Evolutionary conservation across 2,113 vertebrate species (phyloP).

Genomic region (Galeopterus variegatus): DNA sequence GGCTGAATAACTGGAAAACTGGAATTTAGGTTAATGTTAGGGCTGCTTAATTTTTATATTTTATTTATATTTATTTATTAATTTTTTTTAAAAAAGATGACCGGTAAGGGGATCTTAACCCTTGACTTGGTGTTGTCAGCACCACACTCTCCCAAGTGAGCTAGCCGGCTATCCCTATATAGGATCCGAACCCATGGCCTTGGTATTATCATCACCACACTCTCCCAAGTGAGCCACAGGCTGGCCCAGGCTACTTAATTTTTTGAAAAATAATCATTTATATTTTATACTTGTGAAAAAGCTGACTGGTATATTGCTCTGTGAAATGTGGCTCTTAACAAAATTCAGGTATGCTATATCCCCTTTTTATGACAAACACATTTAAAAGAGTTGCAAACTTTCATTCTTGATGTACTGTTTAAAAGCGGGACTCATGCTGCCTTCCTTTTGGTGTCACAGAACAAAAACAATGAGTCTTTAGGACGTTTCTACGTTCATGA

Average conservation of each 20-base stretch:
- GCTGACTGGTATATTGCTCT: not conserved
- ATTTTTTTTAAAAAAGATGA: too few relatives aligned
- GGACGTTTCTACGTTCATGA: not conserved
- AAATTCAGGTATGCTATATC: not conserved
- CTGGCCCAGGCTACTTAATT: not conserved
- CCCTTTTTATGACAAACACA: not conserved
- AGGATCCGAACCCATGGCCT: too few relatives aligned
- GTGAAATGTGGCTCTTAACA: not conserved
- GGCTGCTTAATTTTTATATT: too few relatives aligned
- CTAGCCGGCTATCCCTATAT: too few relatives aligned
- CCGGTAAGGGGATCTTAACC: too few relatives aligned
- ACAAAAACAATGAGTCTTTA: not conserved
- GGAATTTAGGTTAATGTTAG: not conserved
- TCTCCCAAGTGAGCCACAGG: too few relatives aligned
- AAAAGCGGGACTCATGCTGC: not conserved
- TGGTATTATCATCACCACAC: too few relatives aligned
- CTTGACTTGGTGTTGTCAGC: too few relatives aligned
- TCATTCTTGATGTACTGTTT: not conserved
- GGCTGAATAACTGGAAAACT: not conserved
- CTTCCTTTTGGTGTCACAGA: not conserved
- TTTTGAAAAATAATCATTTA: constrained; percentile 54
- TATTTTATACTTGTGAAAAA: constrained; percentile 53
- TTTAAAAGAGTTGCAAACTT: not conserved
- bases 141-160: too few relatives aligned
- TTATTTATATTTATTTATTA: too few relatives aligned